Evolutionary conservation across 2,888 invertebrate species (phyloP).

Genomic region (Drosophila greeni): DNA sequence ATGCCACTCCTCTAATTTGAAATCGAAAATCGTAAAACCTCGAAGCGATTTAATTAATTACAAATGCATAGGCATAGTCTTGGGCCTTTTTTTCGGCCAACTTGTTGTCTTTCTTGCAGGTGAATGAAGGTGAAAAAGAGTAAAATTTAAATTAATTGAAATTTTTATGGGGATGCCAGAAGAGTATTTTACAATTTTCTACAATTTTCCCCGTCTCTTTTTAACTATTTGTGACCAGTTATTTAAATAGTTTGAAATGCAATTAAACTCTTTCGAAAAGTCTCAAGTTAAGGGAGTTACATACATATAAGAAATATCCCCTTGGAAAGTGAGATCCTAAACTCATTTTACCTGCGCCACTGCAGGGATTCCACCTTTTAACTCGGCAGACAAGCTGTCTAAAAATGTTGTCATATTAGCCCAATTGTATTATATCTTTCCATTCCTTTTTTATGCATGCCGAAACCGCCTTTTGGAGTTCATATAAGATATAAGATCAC

Average conservation of each 20-base stretch:
- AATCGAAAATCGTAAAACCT: constrained; percentile 50
- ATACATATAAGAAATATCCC: neutral
- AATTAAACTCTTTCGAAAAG: neutral
- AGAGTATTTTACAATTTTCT: constrained; percentile 19
- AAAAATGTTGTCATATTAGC: constrained; percentile 50
- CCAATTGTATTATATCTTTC: constrained; percentile 41
- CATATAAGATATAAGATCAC: constrained; percentile 46
- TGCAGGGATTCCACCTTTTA: constrained; percentile 35
- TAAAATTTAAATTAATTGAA: constrained; percentile 68
- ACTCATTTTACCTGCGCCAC: constrained; percentile 9
- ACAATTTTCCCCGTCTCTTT: neutral
- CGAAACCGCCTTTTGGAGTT: constrained; percentile 41
- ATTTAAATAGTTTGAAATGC: neutral
- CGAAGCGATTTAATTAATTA: constrained; percentile 75
- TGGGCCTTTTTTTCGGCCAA: constrained; percentile 25
- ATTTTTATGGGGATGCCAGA: constrained; percentile 53
- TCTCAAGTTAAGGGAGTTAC: neutral
- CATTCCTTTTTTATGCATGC: constrained; percentile 30
- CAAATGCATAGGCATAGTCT: constrained; percentile 63
- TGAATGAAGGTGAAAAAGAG: constrained; percentile 64
- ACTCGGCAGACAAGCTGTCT: constrained; percentile 46
- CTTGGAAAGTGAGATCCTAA: neutral
- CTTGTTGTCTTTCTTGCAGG: constrained; percentile 49
- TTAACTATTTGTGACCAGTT: neutral
- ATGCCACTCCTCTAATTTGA: constrained; percentile 32